Conservation (phyloP, 2,797 vertebrate genomes). For the Ara ararauna region DNA sequence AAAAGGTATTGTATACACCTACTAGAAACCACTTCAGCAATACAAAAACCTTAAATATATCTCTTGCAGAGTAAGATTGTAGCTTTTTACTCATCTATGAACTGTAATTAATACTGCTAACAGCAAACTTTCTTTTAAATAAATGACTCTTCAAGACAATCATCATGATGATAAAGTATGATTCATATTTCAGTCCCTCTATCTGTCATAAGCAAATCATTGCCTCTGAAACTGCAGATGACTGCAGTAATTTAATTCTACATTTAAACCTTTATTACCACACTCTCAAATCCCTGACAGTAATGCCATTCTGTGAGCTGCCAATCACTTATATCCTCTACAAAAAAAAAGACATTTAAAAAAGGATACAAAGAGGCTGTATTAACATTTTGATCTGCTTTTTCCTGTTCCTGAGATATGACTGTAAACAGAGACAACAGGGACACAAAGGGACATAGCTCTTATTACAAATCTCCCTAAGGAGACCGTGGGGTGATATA, state of each 20-base stretch:
- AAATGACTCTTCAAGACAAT: not conserved
- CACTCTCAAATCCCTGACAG: not conserved
- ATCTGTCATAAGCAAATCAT: not conserved
- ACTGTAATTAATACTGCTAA: not conserved
- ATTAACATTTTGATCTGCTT: not conserved
- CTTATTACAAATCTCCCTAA: not conserved
- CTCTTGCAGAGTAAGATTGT: not conserved
- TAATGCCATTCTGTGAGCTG: not conserved
- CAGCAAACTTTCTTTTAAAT: not conserved
- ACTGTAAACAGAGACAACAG: not conserved
- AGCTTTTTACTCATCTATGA: not conserved
- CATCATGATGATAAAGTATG: not conserved
- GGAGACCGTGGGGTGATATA: not conserved
- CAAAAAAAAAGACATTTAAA: not conserved
- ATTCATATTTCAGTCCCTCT: not conserved
- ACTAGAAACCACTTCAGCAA: not conserved
- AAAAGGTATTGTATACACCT: not conserved
- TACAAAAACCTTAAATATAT: not conserved
- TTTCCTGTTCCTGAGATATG: not conserved
- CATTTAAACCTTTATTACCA: not conserved
- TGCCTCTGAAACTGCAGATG: not conserved
- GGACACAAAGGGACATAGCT: not conserved
- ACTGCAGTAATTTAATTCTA: not conserved
- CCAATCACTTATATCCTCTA: not conserved
- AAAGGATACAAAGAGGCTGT: not conserved